Conservation (phyloP, 2,113 vertebrate species). For the Malaclemys terrapin region DNA sequence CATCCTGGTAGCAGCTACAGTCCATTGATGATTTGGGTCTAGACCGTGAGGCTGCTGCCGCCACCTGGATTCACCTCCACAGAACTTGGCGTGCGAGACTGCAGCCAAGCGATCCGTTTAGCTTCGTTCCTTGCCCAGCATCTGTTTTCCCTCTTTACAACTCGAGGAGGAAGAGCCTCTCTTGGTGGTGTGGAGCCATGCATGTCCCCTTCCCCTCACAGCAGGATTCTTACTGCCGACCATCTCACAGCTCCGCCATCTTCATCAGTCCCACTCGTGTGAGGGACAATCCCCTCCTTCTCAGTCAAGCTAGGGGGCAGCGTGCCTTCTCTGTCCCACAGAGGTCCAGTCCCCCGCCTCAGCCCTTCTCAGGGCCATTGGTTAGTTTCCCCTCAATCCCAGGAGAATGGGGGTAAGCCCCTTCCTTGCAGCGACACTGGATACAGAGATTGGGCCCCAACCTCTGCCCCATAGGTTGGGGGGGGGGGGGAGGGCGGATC, state of each 20-base stretch:
- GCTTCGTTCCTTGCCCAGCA: background rate
- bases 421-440: background rate
- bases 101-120: background rate
- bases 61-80: fast-evolving
- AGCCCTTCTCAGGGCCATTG: background rate
- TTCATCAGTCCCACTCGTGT: background rate
- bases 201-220: background rate
- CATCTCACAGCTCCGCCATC: background rate
- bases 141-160: background rate
- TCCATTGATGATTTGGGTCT: background rate
- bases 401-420: background rate
- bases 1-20: background rate
- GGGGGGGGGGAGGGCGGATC: no score
- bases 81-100: background rate
- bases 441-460: background rate
- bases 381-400: background rate
- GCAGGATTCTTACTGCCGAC: background rate
- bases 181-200: no score
- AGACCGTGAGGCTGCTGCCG: background rate
- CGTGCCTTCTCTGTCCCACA: background rate
- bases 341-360: background rate
- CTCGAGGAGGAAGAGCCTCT: background rate
- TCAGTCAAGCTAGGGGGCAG: no score
- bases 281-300: background rate
- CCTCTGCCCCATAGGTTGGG: fast-evolving